A percentile compares a stretch with the other conserved stretches of the same genome.
phyloP scores from a whole-genome alignment of 2,113 vertebrate species.

The Prietella phreatophila region DNA sequence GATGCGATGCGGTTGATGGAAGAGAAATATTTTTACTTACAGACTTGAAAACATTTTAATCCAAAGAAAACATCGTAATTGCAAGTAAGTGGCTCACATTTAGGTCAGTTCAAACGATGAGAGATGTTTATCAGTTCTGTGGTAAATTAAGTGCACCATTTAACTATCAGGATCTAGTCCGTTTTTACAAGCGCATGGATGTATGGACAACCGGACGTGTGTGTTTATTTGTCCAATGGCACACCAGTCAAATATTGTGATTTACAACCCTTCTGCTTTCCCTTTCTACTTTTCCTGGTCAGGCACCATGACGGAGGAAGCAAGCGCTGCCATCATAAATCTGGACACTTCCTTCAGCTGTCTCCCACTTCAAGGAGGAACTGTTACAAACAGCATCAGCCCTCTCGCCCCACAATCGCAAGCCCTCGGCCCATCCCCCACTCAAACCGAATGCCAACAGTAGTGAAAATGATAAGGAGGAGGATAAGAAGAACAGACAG shows the following conservation, averaged over 20 bases:
- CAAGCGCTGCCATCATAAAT: conserved; percentile 72
- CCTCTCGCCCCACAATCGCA: conserved; percentile 58
- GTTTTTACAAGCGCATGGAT: background rate
- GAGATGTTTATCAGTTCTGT: background rate
- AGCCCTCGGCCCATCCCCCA: conserved; percentile 35
- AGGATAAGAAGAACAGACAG: background rate
- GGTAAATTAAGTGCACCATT: background rate
- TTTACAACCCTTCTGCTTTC: conserved; percentile 63
- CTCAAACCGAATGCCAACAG: conserved; percentile 30
- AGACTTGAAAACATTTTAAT: conserved; percentile 1
- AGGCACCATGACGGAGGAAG: conserved; percentile 65
- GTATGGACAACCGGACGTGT: conserved; percentile 11
- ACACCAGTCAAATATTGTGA: conserved; percentile 63
- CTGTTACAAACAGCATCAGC: conserved; percentile 74
- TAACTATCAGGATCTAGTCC: background rate
- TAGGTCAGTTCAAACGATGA: background rate
- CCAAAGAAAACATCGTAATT: background rate
- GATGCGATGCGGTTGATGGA: conserved; percentile 3
- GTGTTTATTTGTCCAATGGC: conserved; percentile 56
- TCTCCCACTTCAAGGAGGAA: conserved; percentile 75
- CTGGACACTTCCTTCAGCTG: conserved; percentile 76
- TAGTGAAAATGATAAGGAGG: background rate
- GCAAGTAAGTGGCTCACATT: background rate
- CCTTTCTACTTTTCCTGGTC: conserved; percentile 66
- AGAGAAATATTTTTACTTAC: conserved; percentile 9